Base-by-base conservation (phyloP, 2,113 vertebrate genomes). In the Hyperopisus bebe region DNA sequence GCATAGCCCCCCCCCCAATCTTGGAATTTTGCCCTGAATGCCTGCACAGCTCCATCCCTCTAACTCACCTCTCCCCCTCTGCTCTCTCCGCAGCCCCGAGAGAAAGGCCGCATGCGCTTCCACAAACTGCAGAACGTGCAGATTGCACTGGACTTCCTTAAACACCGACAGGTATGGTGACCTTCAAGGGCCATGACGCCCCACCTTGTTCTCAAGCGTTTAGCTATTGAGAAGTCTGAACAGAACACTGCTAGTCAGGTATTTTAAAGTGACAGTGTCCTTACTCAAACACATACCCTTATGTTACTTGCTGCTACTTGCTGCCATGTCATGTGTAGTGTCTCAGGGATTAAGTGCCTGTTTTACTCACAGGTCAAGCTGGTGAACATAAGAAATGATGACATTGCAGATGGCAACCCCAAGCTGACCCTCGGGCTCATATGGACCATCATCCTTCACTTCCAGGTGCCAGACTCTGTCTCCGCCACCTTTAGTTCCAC, bases 371-470 rank as follows among this genome's bases (percentile, higher is more conserved):
- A 99, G 98, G 98, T 99, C 91, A 98, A 98, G 91, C 93, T 99
- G 94, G 98, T 99, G 84, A 99, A 99, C 93, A 99, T 99, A 93
- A 96, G 98, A 58, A 99, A 98, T 0, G 98, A 99, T 90, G 98
- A 99, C 91, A 99, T 99, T 0, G 97, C 98, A 0, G 98, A 99
- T 0, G 98, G 98, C 90, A 99, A 99, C 94, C 98, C 98, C 55
- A 99, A 99, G 91, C 97, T 99, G 91, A 99, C 98, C 0, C 96
- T 99, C 1, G 98, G 98, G 27, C 96, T 99, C 87, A 99, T 99
- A 93, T 99, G 98, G 98, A 99, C 98, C 91, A 98, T 99, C 95
- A 99, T 99, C 94, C 96, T 98, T 27, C 98, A 99, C 95, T 99
- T 99, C 97, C 98, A 99, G 98, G 98, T 98, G 92, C 39, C 53